A percentile compares a stretch with the other conserved stretches of the same genome.
These are phyloP conservation scores for Teleiodes luculella DNA, from an alignment of 2,888 invertebrate species.

Conservation along the genomic window DNA sequence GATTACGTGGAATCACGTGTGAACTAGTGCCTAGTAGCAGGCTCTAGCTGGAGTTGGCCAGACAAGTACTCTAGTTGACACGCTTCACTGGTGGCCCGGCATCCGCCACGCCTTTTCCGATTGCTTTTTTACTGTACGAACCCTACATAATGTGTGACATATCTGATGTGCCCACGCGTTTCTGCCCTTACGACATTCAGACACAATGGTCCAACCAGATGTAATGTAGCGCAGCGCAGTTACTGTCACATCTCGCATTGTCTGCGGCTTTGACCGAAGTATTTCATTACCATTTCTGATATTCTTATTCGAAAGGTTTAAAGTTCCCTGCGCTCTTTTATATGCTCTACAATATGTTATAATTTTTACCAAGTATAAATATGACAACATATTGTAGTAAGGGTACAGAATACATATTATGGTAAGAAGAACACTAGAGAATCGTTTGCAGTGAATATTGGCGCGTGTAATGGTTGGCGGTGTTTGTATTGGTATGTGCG, in stretches of 20 bases:
- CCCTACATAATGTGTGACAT: conserved; percentile 25
- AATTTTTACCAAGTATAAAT: too few species aligned
- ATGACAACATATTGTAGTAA: too few species aligned
- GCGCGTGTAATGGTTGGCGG: conserved; percentile 67
- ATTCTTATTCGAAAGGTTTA: conserved; percentile 54
- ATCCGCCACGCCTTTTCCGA: conserved; percentile 50
- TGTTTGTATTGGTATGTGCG: conserved; percentile 70
- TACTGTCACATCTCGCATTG: conserved; percentile 55
- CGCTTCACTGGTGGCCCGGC: conserved; percentile 40
- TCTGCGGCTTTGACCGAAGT: conserved; percentile 50
- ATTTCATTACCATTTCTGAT: conserved; percentile 57
- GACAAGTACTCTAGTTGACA: conserved; percentile 27
- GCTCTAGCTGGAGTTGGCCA: not conserved
- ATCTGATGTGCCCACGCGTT: conserved; percentile 34
- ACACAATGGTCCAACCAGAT: conserved; percentile 23
- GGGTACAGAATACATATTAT: too few species aligned
- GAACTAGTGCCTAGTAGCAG: not conserved
- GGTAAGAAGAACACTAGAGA: too few species aligned
- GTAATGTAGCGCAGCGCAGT: conserved; percentile 27
- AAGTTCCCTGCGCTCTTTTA: too few species aligned
- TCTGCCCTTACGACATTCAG: conserved; percentile 31
- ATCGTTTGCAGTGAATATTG: conserved; percentile 58
- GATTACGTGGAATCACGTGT: conserved; percentile 4
- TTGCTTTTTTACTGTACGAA: conserved; percentile 38
- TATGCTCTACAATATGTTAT: too few species aligned